phyloP scores from a whole-genome alignment of 2,113 vertebrate species.

The Genyomyrus donnyi region DNA sequence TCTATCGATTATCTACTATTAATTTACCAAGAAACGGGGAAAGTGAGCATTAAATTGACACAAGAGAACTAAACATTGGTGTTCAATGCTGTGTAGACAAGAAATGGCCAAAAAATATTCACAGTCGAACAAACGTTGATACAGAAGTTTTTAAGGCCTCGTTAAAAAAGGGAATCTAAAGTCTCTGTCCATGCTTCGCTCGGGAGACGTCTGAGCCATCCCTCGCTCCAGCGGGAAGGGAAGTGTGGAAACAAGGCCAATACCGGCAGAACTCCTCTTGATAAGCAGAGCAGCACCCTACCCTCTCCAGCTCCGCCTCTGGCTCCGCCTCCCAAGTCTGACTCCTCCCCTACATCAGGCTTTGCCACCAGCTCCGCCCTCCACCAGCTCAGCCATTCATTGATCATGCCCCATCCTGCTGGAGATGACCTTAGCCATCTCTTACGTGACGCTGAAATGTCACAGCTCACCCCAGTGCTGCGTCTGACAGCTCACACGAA shows the following conservation, averaged over 20 bases:
- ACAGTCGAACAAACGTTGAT: slow-evolving; percentile 31
- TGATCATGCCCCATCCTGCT: neutral
- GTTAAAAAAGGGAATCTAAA: slow-evolving; percentile 41
- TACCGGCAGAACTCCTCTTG: neutral
- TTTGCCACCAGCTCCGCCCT: neutral
- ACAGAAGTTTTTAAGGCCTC: slow-evolving; percentile 42
- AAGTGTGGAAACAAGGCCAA: neutral
- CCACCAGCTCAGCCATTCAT: neutral
- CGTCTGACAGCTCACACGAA: slow-evolving; percentile 33
- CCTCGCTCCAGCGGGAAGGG: neutral
- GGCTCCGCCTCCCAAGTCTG: neutral
- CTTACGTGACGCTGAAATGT: neutral
- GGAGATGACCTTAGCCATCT: neutral
- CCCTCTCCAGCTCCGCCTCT: neutral
- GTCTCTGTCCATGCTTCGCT: neutral
- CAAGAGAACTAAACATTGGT: neutral
- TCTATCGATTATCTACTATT: slow-evolving; percentile 57
- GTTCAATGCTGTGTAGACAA: slow-evolving; percentile 1
- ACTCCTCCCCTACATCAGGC: neutral
- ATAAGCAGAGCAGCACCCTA: neutral
- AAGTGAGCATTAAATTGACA: slow-evolving; percentile 16
- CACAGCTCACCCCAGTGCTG: neutral
- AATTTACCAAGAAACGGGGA: slow-evolving; percentile 44
- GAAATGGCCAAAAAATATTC: slow-evolving; percentile 11
- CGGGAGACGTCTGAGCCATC: neutral